phyloP scores from a whole-genome alignment of 2,888 invertebrate species.

The Caradrina kadenii region DNA sequence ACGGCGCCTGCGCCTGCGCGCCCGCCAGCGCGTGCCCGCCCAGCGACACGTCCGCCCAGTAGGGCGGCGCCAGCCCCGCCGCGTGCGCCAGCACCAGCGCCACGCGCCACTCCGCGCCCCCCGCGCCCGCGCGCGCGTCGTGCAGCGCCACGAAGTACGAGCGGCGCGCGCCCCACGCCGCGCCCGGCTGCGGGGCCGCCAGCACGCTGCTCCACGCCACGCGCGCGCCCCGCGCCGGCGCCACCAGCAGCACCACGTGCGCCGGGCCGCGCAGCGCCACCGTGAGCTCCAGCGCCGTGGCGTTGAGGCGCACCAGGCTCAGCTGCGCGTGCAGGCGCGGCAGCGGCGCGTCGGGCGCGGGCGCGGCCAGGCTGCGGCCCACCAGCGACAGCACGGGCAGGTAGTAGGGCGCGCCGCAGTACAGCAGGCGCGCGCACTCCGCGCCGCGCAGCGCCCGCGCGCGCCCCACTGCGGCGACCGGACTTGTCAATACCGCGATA shows the following conservation, averaged over 20 bases:
- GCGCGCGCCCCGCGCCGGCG: constrained; percentile 76
- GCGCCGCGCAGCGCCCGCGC: constrained; percentile 90
- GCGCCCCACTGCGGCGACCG: constrained; percentile 74
- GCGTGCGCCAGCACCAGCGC: constrained; percentile 35
- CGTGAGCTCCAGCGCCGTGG: constrained; percentile 24
- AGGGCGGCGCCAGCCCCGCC: constrained; percentile 32
- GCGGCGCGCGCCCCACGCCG: constrained; percentile 81
- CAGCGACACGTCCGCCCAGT: constrained; percentile 82
- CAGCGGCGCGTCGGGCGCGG: constrained; percentile 18
- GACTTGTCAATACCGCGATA: too few species aligned
- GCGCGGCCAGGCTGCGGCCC: constrained; percentile 90
- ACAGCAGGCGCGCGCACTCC: constrained; percentile 92
- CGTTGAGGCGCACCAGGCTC: constrained; percentile 34
- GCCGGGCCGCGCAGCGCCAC: constrained; percentile 14
- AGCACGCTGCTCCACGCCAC: constrained; percentile 90
- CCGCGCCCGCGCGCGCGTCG: constrained; percentile 37
- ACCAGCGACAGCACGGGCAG: constrained; percentile 93
- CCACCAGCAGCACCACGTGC: constrained; percentile 83
- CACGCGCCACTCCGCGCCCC: constrained; percentile 18
- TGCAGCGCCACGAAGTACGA: constrained; percentile 77
- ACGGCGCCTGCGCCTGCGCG: constrained; percentile 87
- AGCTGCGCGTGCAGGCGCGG: constrained; percentile 13
- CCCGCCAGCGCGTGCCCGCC: constrained; percentile 91
- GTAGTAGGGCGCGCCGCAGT: constrained; percentile 95
- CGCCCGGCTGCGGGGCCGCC: constrained; percentile 84